These are phyloP conservation scores for Geophilus truncorum DNA, from an alignment of 2,888 invertebrate genomes.

Conservation along the genomic window DNA sequence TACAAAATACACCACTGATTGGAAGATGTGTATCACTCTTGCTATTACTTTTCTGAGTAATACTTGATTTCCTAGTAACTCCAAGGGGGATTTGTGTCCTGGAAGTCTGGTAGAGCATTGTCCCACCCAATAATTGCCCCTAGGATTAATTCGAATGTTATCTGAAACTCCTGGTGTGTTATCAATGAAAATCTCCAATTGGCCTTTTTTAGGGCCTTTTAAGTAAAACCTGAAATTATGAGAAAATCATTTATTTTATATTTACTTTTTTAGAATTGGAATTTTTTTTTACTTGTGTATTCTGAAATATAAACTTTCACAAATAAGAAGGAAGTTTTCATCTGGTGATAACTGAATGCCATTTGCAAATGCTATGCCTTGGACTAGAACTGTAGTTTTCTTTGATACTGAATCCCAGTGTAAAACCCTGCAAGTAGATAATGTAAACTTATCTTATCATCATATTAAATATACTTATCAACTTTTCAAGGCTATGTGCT, in stretches of 20 bases:
- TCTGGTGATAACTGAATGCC: constrained; percentile 76
- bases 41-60: too few species aligned
- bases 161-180: constrained; percentile 53
- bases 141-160: constrained; percentile 47
- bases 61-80: neutral
- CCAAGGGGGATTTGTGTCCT: neutral
- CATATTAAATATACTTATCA: too few species aligned
- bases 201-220: constrained; percentile 47
- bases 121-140: constrained; percentile 50
- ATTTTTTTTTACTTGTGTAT: constrained; percentile 55
- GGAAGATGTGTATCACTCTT: too few species aligned
- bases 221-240: constrained; percentile 46
- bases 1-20: too few species aligned
- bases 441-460: too few species aligned
- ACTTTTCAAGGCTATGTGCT: neutral
- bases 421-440: constrained; percentile 59
- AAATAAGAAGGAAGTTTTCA: constrained; percentile 72
- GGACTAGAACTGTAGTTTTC: constrained; percentile 66
- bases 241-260: neutral
- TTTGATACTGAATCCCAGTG: constrained; percentile 73
- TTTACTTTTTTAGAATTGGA: neutral
- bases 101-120: neutral
- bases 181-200: constrained; percentile 48
- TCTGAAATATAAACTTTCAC: constrained; percentile 61
- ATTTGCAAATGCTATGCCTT: constrained; percentile 78